These are phyloP conservation scores for Drepanosiphum platanoidis DNA, from an alignment of 2,888 invertebrate genomes.

Conservation along the genomic window DNA sequence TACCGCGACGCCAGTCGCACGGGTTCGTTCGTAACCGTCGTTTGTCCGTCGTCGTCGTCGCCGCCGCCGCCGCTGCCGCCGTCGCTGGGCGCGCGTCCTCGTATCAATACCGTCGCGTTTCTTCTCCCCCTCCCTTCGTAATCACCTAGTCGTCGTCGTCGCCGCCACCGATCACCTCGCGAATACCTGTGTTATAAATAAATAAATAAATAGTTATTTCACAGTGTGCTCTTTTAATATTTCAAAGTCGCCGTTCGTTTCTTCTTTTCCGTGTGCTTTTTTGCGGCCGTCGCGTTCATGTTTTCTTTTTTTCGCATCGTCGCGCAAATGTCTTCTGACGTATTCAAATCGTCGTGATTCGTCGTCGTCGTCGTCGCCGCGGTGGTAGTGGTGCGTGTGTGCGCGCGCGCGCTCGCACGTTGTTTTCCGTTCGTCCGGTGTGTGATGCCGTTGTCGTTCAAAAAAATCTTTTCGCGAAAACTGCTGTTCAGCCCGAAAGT, in stretches of 20 bases:
- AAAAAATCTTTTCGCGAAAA: constrained; percentile 58
- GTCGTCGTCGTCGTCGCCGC: not conserved
- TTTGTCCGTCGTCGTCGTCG: constrained; percentile 8
- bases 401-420: not conserved
- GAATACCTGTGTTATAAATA: not conserved
- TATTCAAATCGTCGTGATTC: constrained; percentile 46
- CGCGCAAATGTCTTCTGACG: constrained; percentile 53
- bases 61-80: constrained; percentile 1
- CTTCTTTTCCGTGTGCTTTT: not conserved
- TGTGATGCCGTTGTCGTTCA: constrained; percentile 58
- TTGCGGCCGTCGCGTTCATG: not conserved
- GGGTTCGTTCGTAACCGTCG: constrained; percentile 52
- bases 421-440: not conserved
- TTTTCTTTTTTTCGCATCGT: not conserved
- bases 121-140: not conserved
- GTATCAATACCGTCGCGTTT: not conserved
- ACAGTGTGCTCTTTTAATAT: not conserved
- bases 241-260: not conserved
- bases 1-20: constrained; percentile 47
- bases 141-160: not conserved
- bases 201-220: too few relatives aligned
- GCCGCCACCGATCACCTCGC: not conserved
- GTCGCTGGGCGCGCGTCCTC: constrained; percentile 36
- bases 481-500: constrained; percentile 57
- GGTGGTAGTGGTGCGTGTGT: not conserved